Conservation (phyloP, 2,113 vertebrate genomes). For the Bettongia penicillata region DNA sequence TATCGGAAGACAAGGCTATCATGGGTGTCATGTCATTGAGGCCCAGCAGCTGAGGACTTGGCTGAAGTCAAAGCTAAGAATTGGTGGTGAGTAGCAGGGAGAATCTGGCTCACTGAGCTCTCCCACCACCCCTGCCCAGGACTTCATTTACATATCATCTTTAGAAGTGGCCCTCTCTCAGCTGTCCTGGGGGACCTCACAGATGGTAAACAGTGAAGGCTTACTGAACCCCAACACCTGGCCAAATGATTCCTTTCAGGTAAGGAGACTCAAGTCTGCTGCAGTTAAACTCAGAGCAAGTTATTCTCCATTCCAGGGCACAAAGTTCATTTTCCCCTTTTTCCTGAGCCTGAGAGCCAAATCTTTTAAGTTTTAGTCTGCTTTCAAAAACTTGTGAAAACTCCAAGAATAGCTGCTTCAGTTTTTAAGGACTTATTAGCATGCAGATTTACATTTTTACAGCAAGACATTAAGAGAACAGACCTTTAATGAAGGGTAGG, state of each 20-base stretch:
- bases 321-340: not conserved
- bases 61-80: slow-evolving; percentile 17
- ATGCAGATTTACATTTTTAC: slow-evolving; percentile 40
- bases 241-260: slow-evolving; percentile 12
- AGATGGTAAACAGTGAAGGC: slow-evolving; percentile 64
- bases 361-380: slow-evolving; percentile 38
- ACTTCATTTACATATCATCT: slow-evolving; percentile 62
- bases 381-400: slow-evolving; percentile 55
- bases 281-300: not conserved
- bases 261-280: slow-evolving; percentile 33
- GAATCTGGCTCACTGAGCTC: slow-evolving; percentile 28
- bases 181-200: slow-evolving; percentile 60
- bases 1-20: not conserved
- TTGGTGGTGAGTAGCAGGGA: not conserved
- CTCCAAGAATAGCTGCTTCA: slow-evolving; percentile 11
- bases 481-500: not conserved
- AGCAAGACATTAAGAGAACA: not conserved
- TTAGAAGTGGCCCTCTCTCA: slow-evolving; percentile 47
- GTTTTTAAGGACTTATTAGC: slow-evolving; percentile 23
- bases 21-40: not conserved
- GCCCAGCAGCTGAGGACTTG: not conserved
- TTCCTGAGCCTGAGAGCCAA: not conserved
- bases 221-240: slow-evolving; percentile 67
- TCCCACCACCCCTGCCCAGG: not conserved
- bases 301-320: not conserved